A percentile compares a stretch with the other conserved stretches of the same genome.
phyloP scores from a whole-genome alignment of 2,113 vertebrate species.

The Phrynosoma blainvillii region DNA sequence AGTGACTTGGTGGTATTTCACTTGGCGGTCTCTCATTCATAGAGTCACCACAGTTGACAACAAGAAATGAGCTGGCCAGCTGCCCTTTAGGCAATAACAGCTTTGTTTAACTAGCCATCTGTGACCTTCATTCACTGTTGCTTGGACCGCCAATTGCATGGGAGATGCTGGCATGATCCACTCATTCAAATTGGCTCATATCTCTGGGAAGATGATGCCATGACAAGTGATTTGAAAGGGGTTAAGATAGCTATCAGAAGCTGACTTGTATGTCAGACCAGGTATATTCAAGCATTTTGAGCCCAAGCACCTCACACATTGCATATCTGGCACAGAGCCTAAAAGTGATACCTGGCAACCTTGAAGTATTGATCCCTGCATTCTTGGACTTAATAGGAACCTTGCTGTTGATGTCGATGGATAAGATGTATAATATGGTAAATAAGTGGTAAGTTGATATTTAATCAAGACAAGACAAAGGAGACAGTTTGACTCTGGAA shows the following conservation, averaged over 20 bases:
- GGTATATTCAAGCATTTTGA: not conserved
- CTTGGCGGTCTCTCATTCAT: no score
- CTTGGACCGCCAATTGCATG: not conserved
- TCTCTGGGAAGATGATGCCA: conserved; percentile 4
- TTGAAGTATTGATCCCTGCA: not conserved
- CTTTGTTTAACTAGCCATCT: not conserved
- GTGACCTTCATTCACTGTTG: not conserved
- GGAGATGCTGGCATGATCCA: accelerated
- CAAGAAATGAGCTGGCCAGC: not conserved
- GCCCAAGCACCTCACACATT: not conserved
- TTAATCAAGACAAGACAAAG: no score
- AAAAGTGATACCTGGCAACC: not conserved
- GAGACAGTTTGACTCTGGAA: no score
- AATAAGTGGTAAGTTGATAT: no score
- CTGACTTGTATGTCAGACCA: not conserved
- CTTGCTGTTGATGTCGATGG: not conserved
- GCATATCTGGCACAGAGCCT: not conserved
- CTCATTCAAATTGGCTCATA: not conserved
- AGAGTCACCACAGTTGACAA: no score
- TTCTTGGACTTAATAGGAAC: not conserved
- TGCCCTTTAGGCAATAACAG: not conserved
- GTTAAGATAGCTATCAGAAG: no score
- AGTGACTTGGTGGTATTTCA: no score
- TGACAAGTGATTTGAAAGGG: not conserved
- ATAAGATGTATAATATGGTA: not conserved